A percentile compares a stretch with the other conserved stretches of the same genome.
Conservation (phyloP, 2,113 vertebrate genomes). For the Atractosteus spatula region DNA sequence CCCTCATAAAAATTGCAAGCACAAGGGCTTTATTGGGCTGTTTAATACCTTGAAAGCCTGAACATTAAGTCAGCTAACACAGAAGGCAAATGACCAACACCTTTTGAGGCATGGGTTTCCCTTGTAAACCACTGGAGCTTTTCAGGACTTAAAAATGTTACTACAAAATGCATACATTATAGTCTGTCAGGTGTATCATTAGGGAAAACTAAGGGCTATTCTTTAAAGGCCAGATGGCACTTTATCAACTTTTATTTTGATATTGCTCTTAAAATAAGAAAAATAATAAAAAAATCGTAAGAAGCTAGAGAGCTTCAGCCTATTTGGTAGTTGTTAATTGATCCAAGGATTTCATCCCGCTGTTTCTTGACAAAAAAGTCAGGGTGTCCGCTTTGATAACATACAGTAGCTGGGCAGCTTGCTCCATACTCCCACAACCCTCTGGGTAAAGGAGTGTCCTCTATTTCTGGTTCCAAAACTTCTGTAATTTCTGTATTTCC, state of each 20-base stretch:
- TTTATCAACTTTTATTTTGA: neutral
- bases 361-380: no score
- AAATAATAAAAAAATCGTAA: neutral
- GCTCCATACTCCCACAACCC: no score
- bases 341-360: no score
- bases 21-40: neutral
- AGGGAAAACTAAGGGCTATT: neutral
- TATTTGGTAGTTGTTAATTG: no score
- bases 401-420: no score
- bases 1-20: neutral
- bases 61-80: neutral
- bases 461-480: no score
- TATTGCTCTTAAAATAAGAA: neutral
- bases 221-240: neutral
- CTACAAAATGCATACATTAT: neutral
- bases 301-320: no score
- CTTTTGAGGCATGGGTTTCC: neutral
- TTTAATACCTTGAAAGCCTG: neutral
- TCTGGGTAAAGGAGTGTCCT: no score
- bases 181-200: slow-evolving; percentile 6
- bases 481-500: no score
- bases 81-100: neutral
- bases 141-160: slow-evolving; percentile 1
- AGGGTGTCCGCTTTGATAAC: no score
- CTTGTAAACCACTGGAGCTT: neutral